Percentiles rank a stretch among this genome's conserved stretches.
These are phyloP conservation scores for Zosterops hypoxanthus DNA, from an alignment of 2,113 vertebrate genomes.

Conservation along the genomic window DNA sequence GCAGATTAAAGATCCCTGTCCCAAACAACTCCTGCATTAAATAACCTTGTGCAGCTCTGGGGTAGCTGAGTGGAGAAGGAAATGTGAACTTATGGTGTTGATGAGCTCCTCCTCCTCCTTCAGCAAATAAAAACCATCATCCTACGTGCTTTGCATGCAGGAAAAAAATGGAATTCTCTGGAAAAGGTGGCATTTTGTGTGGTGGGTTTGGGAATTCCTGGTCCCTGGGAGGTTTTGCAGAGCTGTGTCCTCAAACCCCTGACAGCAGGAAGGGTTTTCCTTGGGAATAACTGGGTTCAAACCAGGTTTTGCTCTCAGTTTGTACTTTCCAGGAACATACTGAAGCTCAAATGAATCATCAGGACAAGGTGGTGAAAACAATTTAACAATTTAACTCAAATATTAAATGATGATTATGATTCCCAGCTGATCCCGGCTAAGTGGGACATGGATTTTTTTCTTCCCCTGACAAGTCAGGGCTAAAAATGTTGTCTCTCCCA, in stretches of 20 bases:
- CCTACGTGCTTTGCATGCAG: not conserved
- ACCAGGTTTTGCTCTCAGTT: not conserved
- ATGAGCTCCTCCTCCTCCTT: not conserved
- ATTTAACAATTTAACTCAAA: not conserved
- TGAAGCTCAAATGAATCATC: not conserved
- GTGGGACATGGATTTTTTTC: not conserved
- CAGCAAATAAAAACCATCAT: not conserved
- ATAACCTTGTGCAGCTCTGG: not conserved
- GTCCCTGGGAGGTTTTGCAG: not conserved
- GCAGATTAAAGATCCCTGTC: not conserved
- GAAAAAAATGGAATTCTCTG: not conserved
- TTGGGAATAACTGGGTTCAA: not conserved
- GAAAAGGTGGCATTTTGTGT: not conserved
- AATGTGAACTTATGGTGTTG: not conserved
- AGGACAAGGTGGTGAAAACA: not conserved
- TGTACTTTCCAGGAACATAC: not conserved
- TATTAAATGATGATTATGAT: not conserved
- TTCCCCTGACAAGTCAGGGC: not conserved
- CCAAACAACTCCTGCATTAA: not conserved
- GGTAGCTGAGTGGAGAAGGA: not conserved
- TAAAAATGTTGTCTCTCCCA: not conserved
- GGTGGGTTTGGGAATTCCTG: not conserved
- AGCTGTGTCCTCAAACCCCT: not conserved
- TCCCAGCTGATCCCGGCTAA: not conserved
- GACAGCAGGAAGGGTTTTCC: not conserved